Base-by-base conservation (phyloP, 1,140 invertebrate species). In the Whitmania pigra region DNA sequence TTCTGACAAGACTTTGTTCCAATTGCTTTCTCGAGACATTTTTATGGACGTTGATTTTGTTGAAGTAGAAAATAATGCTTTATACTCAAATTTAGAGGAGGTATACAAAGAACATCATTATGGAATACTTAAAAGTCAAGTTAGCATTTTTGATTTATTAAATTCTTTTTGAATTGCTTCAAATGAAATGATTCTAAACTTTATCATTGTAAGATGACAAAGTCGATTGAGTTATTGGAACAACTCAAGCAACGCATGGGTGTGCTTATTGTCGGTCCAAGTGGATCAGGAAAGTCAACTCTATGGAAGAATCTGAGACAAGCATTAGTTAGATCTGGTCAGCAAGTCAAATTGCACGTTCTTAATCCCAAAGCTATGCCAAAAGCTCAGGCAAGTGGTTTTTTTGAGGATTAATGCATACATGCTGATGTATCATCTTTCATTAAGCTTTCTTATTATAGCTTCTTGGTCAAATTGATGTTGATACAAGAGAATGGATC, bases 351-450 rank as follows among this genome's bases (percentile, higher is more conserved):
- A 73, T 87, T 89, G 74, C 88, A 92, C 78, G 86, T 88, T 29
- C 89, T 99, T 78, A 97, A 93, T 82, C 95, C 96, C 0, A 98
- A 98, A 82, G 89, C 94, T 25, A 91, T 98, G 86, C 87, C 88
- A 53, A 87, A 92, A 71, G 86, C 87, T 1, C 89, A 90, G 79
- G 80, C 82, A 70, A 69, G 69, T 54, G 27, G 57, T 63, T 7
- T 63, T n/a, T 31, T 11, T 63, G 20, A 25, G 57, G 29, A 7
- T 25, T 25, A n/a, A 57, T 57, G 7, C 22, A 63, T 13, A n/a
- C 15, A 20, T 20, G 9, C 29, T 63, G 22, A 63, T 31, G 18
- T 17, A 13, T 25, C 11, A 25, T 63, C 29, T 4, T 63, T 17
- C 11, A 25, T 18, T 68, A 13, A 40, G 2, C 29, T 3, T 67